Evolutionary conservation across 2,888 invertebrate genomes (phyloP), one percentile per base, ranked within the genome.

Genomic region (Platynereis dumerilii): DNA sequence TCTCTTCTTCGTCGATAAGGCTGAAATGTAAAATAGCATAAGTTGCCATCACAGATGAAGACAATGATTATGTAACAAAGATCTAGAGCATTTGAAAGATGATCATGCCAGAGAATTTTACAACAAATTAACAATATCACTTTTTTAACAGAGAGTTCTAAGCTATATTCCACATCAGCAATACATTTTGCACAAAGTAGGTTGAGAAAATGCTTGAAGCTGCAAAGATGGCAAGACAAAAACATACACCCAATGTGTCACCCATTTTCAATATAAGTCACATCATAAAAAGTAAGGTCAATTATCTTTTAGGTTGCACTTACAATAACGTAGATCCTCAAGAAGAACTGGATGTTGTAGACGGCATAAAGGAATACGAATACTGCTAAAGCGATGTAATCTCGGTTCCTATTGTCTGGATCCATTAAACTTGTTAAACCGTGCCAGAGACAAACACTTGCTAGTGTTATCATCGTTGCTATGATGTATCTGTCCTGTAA

Each of bases 401-500:
- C 65, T 34, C 55, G 55, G 55, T 62, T 29, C 22, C 10, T 10
- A 27, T 54, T 28, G n/a, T 54, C 15, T 7, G 62, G 27, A 20
- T 48, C 26, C 56, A 81, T 65, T 20, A 76, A 70, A 15, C 79
- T 78, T 12, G 80, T 78, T 10, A 81, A 69, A n/a, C 78, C 80
- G 67, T 83, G 83, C 82, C 82, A 83, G 28, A 79, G 73, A 67
- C 81, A 82, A 20, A 81, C 77, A 1, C 75, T 72, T 1, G 79
- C 77, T 65, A 82, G 68, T 76, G 80, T 78, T 34, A 81, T 74
- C 79, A 82, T 79, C 57, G 81, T 79, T 17, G 78, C 76, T 55
- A 83, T 68, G 52, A 82, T 69, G 70, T 83, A 82, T 1, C 67
- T 55, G 53, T 69, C 69, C 69, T 69, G 54, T 15, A 63, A 48